Evolutionary conservation across 2,113 vertebrate species (phyloP), one percentile per base, ranked within the genome.

Genomic region (Passer domesticus): DNA sequence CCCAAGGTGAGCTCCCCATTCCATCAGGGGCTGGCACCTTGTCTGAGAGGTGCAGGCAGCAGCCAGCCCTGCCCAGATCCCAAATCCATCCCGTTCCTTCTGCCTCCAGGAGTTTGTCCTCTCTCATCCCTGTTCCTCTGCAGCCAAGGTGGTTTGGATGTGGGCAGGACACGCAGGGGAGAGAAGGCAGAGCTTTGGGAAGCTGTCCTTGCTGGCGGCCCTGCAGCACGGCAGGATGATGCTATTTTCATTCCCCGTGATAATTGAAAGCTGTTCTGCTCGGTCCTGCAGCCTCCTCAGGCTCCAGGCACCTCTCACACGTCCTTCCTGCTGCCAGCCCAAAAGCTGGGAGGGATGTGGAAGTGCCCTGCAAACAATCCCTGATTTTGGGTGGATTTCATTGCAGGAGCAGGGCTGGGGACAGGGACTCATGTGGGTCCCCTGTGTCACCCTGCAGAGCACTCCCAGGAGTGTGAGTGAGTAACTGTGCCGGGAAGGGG

Each of bases 31-130:
- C 3, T 43, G 55, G 16, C 19, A 24, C 11, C 37, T 27, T 11
- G 2, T 52, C 35, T 22, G 59, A 4, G 44, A n/a, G 16, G 8
- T 19, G 9, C 35, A 3, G 55, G 50, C 73, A 49, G 21, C 49
- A 50, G 9, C 46, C 68, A n/a, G 35, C 44, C 1, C 5, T 5
- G 21, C 39, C 63, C 17, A 12, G 5, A 4, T 6, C 55, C 66
- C n/a, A 14, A 53, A 64, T 15, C 0, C 21, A 3, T 1, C 55
- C 46, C 0, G 0, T 12, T 47, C 43, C 76, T 73, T 46, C 56
- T 30, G 31, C 41, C 62, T 3, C 67, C 43, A 39, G 70, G 31
- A 30, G 28, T 62, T 47, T 73, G 50, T 67, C 39, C 43, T 24
- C 60, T 49, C 70, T 13, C 6, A 0, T n/a, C 7, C 13, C 24